These are phyloP conservation scores for Dermochelys coriacea DNA, from an alignment of 2,797 vertebrate species.

Conservation along the genomic window DNA sequence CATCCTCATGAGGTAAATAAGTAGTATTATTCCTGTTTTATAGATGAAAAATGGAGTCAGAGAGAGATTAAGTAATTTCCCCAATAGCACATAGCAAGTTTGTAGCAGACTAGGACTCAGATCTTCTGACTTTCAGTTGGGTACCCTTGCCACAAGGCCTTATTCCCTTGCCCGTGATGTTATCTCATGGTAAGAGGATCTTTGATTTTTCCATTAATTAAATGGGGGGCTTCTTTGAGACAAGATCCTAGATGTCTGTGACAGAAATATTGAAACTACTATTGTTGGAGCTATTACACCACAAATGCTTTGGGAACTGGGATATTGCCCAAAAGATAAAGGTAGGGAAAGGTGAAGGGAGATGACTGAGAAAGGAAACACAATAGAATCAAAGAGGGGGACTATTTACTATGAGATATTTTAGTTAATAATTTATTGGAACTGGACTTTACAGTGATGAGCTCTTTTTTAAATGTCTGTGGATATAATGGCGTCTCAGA, in stretches of 20 bases:
- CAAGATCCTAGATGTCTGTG: not conserved
- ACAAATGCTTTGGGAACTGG: not conserved
- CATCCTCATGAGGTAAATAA: not conserved
- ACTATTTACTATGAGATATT: not conserved
- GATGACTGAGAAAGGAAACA: not conserved
- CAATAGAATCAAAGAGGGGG: fast-evolving
- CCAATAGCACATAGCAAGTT: fast-evolving
- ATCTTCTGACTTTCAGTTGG: not conserved
- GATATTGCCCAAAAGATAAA: not conserved
- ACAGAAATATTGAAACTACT: not conserved
- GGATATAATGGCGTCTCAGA: not conserved
- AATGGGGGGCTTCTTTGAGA: not conserved
- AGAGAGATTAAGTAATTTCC: not conserved
- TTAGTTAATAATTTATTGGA: not conserved
- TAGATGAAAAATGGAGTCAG: not conserved
- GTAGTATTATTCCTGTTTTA: not conserved
- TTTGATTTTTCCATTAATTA: not conserved
- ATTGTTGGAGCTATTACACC: not conserved
- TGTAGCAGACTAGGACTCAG: not conserved
- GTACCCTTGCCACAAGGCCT: not conserved
- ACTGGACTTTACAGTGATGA: not conserved
- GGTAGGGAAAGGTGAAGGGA: not conserved
- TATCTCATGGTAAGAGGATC: not conserved
- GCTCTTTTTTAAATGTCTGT: not conserved
- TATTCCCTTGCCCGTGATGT: not conserved